Evolutionary conservation across 2,113 vertebrate genomes (phyloP).

Genomic region (Scophthalmus maximus): DNA sequence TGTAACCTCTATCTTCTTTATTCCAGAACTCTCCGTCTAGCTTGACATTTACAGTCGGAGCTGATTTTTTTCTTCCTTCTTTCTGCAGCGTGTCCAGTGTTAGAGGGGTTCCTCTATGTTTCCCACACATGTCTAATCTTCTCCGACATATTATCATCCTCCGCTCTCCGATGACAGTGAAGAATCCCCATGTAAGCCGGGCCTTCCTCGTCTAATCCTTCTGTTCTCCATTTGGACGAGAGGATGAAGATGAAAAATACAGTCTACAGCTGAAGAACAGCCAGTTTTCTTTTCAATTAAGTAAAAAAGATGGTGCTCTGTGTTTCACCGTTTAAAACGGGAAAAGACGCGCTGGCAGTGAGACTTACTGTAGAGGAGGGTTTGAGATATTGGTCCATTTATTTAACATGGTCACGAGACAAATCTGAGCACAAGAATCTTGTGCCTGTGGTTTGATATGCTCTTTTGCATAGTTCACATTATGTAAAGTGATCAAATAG

Average conservation of each 20-base stretch:
- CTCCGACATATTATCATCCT: constrained; percentile 49
- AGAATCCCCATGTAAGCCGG: constrained; percentile 29
- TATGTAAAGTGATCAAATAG: no score
- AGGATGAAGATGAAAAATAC: constrained; percentile 34
- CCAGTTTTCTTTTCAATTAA: constrained; percentile 1
- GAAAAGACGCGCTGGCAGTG: neutral
- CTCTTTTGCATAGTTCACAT: no score
- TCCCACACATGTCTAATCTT: constrained; percentile 53
- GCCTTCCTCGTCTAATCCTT: constrained; percentile 25
- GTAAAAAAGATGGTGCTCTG: neutral
- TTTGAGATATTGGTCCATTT: constrained; percentile 21
- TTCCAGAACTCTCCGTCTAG: constrained; percentile 22
- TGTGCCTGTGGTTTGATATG: no score
- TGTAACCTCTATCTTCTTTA: constrained; percentile 36
- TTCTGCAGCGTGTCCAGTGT: constrained; percentile 29
- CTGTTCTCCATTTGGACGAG: constrained; percentile 29
- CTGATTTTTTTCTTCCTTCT: constrained; percentile 12
- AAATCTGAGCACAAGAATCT: no score
- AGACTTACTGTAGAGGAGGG: constrained; percentile 10
- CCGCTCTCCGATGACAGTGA: constrained; percentile 31
- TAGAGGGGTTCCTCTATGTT: constrained; percentile 44
- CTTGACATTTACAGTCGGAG: constrained; percentile 54
- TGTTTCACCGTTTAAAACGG: constrained; percentile 1
- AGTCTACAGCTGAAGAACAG: constrained; percentile 13
- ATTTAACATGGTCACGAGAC: no score